These are phyloP conservation scores for Oryzias celebensis DNA, from an alignment of 2,113 vertebrate species.

Conservation along the genomic window DNA sequence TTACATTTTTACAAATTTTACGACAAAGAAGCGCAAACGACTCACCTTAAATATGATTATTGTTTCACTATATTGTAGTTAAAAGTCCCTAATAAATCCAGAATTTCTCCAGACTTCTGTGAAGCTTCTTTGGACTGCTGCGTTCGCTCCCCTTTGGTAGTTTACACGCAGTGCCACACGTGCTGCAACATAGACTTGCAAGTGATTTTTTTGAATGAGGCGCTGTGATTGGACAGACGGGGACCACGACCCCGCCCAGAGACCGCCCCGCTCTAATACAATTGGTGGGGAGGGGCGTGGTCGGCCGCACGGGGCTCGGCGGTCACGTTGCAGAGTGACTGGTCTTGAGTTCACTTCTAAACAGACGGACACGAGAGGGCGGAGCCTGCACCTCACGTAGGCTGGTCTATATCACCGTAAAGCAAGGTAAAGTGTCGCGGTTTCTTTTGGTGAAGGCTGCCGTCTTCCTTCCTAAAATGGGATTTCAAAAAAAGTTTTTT, in stretches of 20 bases:
- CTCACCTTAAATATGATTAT: constrained; percentile 37
- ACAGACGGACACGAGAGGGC: constrained; percentile 43
- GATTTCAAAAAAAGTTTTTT: background rate
- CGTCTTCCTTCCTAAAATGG: background rate
- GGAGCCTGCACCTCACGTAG: background rate
- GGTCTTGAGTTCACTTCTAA: constrained; percentile 35
- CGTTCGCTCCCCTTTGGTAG: constrained; percentile 13
- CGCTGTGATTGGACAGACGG: constrained; percentile 42
- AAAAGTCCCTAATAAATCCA: background rate
- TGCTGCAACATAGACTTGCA: constrained; percentile 29
- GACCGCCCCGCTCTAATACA: background rate
- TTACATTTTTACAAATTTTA: background rate
- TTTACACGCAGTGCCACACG: constrained; percentile 73
- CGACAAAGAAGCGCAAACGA: background rate
- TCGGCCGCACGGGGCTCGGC: constrained; percentile 54
- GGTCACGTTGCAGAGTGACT: constrained; percentile 70
- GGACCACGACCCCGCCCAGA: background rate
- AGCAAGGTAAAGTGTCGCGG: background rate
- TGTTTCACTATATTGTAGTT: background rate
- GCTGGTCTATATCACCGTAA: constrained; percentile 22
- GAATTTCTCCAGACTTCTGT: background rate
- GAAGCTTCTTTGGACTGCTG: constrained; percentile 12
- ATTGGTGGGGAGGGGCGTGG: constrained; percentile 56
- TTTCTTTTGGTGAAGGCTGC: background rate
- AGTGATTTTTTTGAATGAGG: background rate